phyloP scores from a whole-genome alignment of 2,113 vertebrate genomes.

The Pygoscelis adeliae region DNA sequence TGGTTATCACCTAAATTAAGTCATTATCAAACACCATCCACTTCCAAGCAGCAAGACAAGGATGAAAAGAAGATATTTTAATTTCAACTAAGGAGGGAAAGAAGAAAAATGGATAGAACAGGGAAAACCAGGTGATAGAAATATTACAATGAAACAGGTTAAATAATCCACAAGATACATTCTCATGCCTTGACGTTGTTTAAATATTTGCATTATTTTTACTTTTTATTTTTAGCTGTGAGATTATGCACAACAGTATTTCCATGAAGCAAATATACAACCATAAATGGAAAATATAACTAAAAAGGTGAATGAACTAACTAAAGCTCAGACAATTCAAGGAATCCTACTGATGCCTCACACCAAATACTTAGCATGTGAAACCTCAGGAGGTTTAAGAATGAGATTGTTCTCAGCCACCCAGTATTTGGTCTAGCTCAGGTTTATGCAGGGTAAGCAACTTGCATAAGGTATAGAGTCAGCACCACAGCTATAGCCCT shows the following conservation, averaged over 20 bases:
- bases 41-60: background rate
- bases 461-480: background rate
- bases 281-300: background rate
- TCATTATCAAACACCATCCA: background rate
- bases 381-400: background rate
- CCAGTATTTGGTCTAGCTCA: fast-evolving
- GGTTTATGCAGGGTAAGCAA: background rate
- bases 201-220: background rate
- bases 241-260: background rate
- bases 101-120: background rate
- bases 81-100: background rate
- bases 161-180: background rate
- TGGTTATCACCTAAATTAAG: background rate
- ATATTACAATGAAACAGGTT: background rate
- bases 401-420: background rate
- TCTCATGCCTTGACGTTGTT: background rate
- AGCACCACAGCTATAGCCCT: background rate
- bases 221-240: background rate
- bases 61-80: background rate
- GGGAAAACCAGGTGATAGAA: background rate
- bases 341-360: background rate
- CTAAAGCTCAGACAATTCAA: background rate
- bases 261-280: background rate
- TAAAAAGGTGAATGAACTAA: background rate
- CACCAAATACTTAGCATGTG: background rate